Evolutionary conservation across 2,113 vertebrate species (phyloP), one percentile per base, ranked within the genome.

Genomic region (Alectura lathami): DNA sequence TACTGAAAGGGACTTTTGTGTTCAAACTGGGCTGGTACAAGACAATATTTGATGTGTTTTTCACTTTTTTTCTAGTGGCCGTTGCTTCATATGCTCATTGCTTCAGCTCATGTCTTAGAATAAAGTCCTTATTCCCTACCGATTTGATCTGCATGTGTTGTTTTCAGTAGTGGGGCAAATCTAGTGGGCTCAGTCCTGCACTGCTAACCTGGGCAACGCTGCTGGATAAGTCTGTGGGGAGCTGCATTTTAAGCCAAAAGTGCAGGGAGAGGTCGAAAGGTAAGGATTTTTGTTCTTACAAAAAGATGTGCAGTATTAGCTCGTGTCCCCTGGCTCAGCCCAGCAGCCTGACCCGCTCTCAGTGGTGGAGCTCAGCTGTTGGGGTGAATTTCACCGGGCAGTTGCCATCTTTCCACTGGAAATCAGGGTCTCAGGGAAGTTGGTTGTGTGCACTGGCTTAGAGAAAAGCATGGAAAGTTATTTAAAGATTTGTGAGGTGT

Each of bases 91-190:
- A 86, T 80, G 94, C 89, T 94, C 78, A 83, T 67, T 82, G 90
- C 91, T 96, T 96, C 92, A 86, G 91, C 94, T 94, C 64, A 48
- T 11, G 47, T 91, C 72, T 56, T 86, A 94, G 91, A 96, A 96
- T 96, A 95, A 96, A 97, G 60, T 90, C 87, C 83, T 96, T 91
- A 89, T 95, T 93, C 68, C n/a, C 79, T 70, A 93, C 80, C 91
- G 72, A 3, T 57, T 75, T 0, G 2, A 56, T 90, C 89, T 2
- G 27, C 77, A 86, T 57, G 94, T 88, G 85, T 90, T 88, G 24
- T 81, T 94, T 93, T 95, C 85, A 18, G 91, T 81, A 70, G n/a
- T 0, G 68, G 93, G 88, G 76, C 56, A 67, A 62, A 77, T 9
- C 29, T 85, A 32, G 29, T 0, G 0, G 0, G 2, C 14, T 22